Evolutionary conservation across 2,113 vertebrate species (phyloP).

Genomic region (Cathartes aura): DNA sequence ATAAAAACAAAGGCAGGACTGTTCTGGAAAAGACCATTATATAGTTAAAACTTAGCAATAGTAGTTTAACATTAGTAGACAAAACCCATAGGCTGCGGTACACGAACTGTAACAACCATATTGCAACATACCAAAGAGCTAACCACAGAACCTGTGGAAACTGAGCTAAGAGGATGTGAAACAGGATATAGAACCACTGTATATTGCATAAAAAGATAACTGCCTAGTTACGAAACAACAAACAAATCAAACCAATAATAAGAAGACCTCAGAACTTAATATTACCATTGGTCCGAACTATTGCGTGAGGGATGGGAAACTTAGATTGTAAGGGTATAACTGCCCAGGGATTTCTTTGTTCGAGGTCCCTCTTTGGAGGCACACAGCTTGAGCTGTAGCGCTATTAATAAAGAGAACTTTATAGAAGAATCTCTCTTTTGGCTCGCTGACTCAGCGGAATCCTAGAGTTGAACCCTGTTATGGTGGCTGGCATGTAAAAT

Average conservation of each 20-base stretch:
- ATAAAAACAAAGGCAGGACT: neutral
- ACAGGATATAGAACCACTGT: neutral
- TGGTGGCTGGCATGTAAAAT: neutral
- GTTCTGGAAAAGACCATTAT: neutral
- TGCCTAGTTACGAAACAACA: accelerated
- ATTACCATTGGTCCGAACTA: neutral
- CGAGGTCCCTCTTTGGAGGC: neutral
- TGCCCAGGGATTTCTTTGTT: accelerated
- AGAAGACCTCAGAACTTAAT: neutral
- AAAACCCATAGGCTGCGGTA: neutral
- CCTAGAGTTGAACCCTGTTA: neutral
- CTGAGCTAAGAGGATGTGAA: neutral
- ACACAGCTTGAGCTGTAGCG: accelerated
- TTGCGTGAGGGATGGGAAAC: neutral
- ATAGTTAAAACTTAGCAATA: neutral
- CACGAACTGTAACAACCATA: neutral
- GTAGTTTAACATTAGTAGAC: neutral
- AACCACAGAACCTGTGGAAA: neutral
- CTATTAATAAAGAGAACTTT: neutral
- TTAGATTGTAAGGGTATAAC: neutral
- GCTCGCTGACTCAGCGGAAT: neutral
- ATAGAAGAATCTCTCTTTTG: neutral
- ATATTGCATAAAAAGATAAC: neutral
- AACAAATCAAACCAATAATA: neutral
- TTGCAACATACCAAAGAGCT: neutral